Percentiles rank a stretch among this genome's conserved stretches.
Conservation (phyloP, 2,113 vertebrate species). For the Myotis brandtii region DNA sequence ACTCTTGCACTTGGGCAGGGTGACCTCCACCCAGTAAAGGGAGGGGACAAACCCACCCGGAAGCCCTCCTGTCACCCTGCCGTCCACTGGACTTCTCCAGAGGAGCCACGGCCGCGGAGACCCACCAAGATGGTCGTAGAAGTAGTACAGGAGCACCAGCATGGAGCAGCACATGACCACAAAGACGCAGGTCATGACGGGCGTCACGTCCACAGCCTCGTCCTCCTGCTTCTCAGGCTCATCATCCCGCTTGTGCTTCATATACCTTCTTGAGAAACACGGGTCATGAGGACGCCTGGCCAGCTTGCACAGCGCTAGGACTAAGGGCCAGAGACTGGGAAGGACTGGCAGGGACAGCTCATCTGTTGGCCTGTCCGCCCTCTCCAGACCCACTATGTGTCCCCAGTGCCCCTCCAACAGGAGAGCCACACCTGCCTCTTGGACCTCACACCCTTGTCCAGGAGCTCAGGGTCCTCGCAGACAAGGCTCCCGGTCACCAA, state of each 20-base stretch:
- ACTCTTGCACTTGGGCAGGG: not conserved
- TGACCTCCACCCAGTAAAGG: fast-evolving
- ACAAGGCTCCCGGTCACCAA: too few species aligned
- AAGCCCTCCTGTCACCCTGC: not conserved
- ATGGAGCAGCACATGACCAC: slow-evolving; percentile 97
- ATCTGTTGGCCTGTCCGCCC: fast-evolving
- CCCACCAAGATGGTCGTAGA: slow-evolving; percentile 95
- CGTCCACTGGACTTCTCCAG: not conserved
- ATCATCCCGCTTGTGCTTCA: slow-evolving; percentile 97
- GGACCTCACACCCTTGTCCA: not conserved
- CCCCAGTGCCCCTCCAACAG: not conserved
- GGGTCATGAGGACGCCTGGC: fast-evolving
- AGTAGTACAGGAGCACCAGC: slow-evolving; percentile 96
- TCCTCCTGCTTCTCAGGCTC: slow-evolving; percentile 93
- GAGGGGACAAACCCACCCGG: not conserved
- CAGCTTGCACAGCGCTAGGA: fast-evolving
- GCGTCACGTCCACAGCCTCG: slow-evolving; percentile 95
- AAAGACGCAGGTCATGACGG: slow-evolving; percentile 95
- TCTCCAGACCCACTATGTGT: not conserved
- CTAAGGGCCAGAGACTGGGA: fast-evolving
- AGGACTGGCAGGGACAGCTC: not conserved
- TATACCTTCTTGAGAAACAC: slow-evolving; percentile 89
- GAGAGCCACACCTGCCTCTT: not conserved
- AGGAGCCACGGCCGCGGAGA: not conserved
- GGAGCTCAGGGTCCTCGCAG: not conserved